A percentile compares a stretch with the other conserved stretches of the same genome.
Conservation (phyloP, 30 jellyfish, hydroid and myxozoan genomes). For the Cassiopea xamachana region DNA sequence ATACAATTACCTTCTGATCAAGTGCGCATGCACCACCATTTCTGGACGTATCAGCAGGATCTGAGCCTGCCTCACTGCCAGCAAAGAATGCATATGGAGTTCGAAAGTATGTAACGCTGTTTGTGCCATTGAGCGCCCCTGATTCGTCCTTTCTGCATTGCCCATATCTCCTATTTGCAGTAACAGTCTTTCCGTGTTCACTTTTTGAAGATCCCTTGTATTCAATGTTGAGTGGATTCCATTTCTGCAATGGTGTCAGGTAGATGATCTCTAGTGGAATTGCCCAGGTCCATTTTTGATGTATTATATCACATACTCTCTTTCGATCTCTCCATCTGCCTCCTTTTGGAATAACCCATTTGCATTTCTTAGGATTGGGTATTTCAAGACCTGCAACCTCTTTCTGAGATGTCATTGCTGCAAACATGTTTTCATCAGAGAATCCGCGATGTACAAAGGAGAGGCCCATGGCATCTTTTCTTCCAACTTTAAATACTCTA, state of each 20-base stretch:
- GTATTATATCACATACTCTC: constrained; percentile 62
- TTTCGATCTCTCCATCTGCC: constrained; percentile 45
- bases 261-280: constrained; percentile 92
- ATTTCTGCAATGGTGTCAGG: constrained; percentile 87
- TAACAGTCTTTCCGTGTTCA: constrained; percentile 56
- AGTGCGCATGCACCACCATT: constrained; percentile 83
- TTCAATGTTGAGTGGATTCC: constrained; percentile 86
- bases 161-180: constrained; percentile 69
- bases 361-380: constrained; percentile 72
- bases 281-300: constrained; percentile 94
- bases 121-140: constrained; percentile 79
- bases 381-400: constrained; percentile 82
- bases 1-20: constrained; percentile 35
- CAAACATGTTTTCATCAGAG: constrained; percentile 81
- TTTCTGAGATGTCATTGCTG: constrained; percentile 90
- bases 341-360: constrained; percentile 27
- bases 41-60: constrained; percentile 87
- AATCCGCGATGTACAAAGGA: constrained; percentile 72
- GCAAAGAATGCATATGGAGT: constrained; percentile 85
- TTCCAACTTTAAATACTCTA: constrained; percentile 61
- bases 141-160: constrained; percentile 54
- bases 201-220: constrained; percentile 81
- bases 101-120: constrained; percentile 75
- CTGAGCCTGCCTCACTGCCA: constrained; percentile 54
- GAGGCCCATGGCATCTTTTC: constrained; percentile 95